A percentile compares a stretch with the other conserved stretches of the same genome.
These are phyloP conservation scores for Fistularia commersonii DNA, from an alignment of 2,797 vertebrate genomes.

Conservation along the genomic window DNA sequence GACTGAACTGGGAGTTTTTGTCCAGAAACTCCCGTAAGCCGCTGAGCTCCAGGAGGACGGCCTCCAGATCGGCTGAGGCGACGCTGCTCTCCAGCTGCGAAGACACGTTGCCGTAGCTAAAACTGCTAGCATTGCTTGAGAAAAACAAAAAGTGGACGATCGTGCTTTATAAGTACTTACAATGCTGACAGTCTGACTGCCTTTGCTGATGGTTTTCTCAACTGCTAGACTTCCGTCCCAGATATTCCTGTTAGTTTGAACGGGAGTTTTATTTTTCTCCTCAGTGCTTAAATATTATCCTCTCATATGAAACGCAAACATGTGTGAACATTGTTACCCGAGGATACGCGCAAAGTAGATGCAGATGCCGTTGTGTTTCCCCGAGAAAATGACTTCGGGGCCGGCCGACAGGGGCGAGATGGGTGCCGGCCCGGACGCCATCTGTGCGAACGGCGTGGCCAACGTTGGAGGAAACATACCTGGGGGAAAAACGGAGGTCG, in stretches of 20 bases:
- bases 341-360: conserved; percentile 94
- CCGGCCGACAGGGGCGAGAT: conserved; percentile 79
- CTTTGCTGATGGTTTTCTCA: conserved; percentile 85
- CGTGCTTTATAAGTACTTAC: conserved; percentile 71
- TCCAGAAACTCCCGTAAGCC: conserved; percentile 92
- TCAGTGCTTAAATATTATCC: too few relatives aligned
- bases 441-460: conserved; percentile 74
- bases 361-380: conserved; percentile 94
- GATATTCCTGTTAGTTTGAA: conserved; percentile 82
- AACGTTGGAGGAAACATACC: conserved; percentile 72
- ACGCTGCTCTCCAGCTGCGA: conserved; percentile 89
- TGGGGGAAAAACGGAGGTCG: conserved; percentile 28
- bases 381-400: conserved; percentile 94
- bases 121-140: not conserved
- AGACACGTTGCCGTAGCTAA: too few relatives aligned
- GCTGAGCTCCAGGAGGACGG: conserved; percentile 83
- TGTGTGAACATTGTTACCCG: conserved; percentile 75
- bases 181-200: conserved; percentile 82
- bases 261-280: conserved; percentile 4
- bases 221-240: conserved; percentile 94
- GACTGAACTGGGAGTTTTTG: conserved; percentile 93
- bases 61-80: conserved; percentile 78
- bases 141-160: not conserved
- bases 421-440: conserved; percentile 59
- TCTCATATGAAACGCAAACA: too few relatives aligned